Conservation (phyloP, 2,113 vertebrate species). For the Capricornis sumatraensis region DNA sequence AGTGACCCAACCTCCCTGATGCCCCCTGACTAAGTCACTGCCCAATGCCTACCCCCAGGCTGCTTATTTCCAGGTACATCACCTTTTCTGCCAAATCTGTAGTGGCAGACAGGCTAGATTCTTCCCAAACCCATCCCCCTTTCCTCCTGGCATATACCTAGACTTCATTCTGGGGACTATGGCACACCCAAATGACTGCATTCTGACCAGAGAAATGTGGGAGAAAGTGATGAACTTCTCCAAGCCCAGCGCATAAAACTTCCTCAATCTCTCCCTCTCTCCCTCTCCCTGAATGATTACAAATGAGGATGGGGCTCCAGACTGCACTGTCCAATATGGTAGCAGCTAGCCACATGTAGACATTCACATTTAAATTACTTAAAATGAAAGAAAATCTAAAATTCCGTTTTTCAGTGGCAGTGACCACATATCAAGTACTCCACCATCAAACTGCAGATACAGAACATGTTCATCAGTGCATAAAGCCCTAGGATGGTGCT, state of each 20-base stretch:
- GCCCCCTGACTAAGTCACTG: background rate
- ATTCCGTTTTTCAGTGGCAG: background rate
- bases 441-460: too few species aligned
- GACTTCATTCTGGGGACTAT: background rate
- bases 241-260: background rate
- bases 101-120: background rate
- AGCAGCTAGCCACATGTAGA: background rate
- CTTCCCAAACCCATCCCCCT: too few species aligned
- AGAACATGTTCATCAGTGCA: background rate
- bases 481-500: background rate
- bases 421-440: background rate
- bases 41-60: background rate
- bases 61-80: background rate
- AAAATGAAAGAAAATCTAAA: background rate
- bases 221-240: background rate
- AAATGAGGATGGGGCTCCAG: background rate
- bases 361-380: background rate
- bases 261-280: background rate
- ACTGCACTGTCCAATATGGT: background rate
- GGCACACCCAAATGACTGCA: background rate
- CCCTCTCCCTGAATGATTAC: background rate
- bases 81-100: background rate
- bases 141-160: background rate
- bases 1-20: background rate
- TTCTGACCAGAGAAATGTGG: background rate